Evolutionary conservation across 2,797 vertebrate species (phyloP), one percentile per base, ranked within the genome.

Genomic region (Enteromius afrohamiltoni): DNA sequence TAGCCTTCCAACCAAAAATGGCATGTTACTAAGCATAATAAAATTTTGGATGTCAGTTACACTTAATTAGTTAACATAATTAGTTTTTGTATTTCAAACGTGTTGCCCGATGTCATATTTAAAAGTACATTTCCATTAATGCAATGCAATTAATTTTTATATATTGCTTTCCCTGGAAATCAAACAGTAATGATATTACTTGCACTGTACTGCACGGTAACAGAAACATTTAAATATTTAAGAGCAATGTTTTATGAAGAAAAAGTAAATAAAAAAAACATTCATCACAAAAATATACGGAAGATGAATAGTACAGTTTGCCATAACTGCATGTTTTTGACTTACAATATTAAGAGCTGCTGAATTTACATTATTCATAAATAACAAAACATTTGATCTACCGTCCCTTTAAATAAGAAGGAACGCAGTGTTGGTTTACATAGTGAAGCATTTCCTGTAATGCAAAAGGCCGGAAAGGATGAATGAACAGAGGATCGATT

Each of bases 401-500:
- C 7, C 7, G 37, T 40, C 37, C 37, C 37, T 40, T 40, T 40
- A 74, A 74, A 68, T 4, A 16, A 51, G 29, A 37, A 82, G 68
- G 85, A 77, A 62, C 37, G 49, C 11, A 55, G 49, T 3, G 49
- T 37, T 37, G 31, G 23, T 55, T 75, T 34, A 55, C 71, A 37
- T 29, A 37, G 19, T 23, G 21, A 49, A 67, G 26, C 58, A 31
- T 47, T 65, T 49, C 40, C 45, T 64, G 16, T 31, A 51, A 34
- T 14, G 29, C 2, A 11, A 79, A 76, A 84, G 75, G 53, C 45
- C 11, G 51, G 78, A 83, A 69, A 83, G 53, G n/a, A 49, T 83
- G 80, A 87, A 85, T 68, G 81, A 85, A 80, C 73, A 42, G 26
- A 4, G 14, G 58, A 80, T 82, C 58, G 77, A 82, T 87, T 67